Percentiles rank a stretch among this genome's conserved stretches.
phyloP scores from a whole-genome alignment of 2,113 vertebrate genomes.

The Hassar affinis region DNA sequence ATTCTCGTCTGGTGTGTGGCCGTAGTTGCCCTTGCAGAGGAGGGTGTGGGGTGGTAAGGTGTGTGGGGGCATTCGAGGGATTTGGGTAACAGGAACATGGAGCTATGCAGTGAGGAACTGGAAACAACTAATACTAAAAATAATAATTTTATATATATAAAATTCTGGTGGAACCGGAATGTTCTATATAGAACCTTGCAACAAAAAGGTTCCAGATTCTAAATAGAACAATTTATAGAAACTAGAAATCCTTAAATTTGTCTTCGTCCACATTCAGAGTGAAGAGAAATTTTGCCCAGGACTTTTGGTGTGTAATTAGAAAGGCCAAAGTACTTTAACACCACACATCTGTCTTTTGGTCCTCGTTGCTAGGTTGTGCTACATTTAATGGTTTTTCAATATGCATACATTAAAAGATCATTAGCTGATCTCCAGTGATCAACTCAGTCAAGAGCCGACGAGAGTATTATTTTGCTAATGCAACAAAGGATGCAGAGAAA shows the following conservation, averaged over 20 bases:
- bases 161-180: background rate
- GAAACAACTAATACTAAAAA: background rate
- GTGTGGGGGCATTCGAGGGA: background rate
- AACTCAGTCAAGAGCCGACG: slow-evolving; percentile 75
- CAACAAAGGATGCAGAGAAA: slow-evolving; percentile 66
- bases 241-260: background rate
- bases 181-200: background rate
- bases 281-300: background rate
- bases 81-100: background rate
- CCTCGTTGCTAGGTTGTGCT: slow-evolving; percentile 55
- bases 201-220: background rate
- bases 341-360: slow-evolving; percentile 47
- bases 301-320: slow-evolving; percentile 33
- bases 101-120: background rate
- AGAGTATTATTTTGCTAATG: slow-evolving; percentile 69
- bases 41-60: background rate
- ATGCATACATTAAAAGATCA: slow-evolving; percentile 69
- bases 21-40: slow-evolving; percentile 31
- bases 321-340: slow-evolving; percentile 31
- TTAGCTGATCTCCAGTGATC: slow-evolving; percentile 67
- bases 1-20: slow-evolving; percentile 46
- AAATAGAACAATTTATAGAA: background rate
- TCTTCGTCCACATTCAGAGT: background rate
- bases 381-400: slow-evolving; percentile 64
- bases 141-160: too few species aligned